Evolutionary conservation across 2,888 invertebrate species (phyloP).

Genomic region (Polietes domitor): DNA sequence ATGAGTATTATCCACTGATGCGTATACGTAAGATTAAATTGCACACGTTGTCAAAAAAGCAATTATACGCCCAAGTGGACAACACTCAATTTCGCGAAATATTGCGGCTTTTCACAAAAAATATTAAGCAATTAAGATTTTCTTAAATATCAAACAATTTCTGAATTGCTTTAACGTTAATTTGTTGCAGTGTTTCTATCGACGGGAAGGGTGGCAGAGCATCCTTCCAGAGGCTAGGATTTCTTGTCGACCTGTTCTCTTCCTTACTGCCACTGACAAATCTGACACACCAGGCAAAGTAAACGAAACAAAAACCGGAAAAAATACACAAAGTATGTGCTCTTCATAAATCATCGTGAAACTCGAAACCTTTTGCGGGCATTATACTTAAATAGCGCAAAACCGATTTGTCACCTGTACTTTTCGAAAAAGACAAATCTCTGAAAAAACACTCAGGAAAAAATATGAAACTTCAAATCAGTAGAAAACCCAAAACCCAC

Average conservation of each 20-base stretch:
- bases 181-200: background rate
- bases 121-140: background rate
- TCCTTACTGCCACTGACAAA: slow-evolving; percentile 43
- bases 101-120: too few relatives aligned
- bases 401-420: slow-evolving; percentile 67
- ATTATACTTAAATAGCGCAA: slow-evolving; percentile 60
- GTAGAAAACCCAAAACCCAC: slow-evolving; percentile 19
- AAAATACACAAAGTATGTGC: slow-evolving; percentile 29
- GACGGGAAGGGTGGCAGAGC: background rate
- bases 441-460: slow-evolving; percentile 36
- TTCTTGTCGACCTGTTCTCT: background rate
- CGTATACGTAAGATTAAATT: too few relatives aligned
- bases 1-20: too few relatives aligned
- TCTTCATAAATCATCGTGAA: slow-evolving; percentile 64
- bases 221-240: background rate
- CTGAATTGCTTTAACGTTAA: background rate
- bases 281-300: slow-evolving; percentile 16
- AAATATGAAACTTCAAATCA: slow-evolving; percentile 58
- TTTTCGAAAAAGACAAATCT: slow-evolving; percentile 35
- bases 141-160: background rate
- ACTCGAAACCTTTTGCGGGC: slow-evolving; percentile 54
- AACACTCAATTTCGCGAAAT: too few relatives aligned
- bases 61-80: too few relatives aligned
- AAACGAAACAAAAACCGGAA: slow-evolving; percentile 9
- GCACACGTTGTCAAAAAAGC: too few relatives aligned